Evolutionary conservation across 1,140 invertebrate species (phyloP).

Genomic region (Rhizoglyphus robini): DNA sequence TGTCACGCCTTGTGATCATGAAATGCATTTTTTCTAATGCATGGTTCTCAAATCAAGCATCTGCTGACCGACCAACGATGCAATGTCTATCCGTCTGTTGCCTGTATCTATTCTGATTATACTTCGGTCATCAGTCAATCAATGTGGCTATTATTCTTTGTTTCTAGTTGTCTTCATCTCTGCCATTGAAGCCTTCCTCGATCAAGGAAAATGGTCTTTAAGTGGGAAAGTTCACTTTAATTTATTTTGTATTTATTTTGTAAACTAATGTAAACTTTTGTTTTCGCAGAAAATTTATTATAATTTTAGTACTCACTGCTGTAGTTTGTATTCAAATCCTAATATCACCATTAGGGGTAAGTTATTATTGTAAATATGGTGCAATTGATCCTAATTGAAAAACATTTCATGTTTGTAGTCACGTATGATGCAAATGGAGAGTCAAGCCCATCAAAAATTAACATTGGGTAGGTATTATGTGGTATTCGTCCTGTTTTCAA

Average conservation of each 20-base stretch:
- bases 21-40: too few species aligned
- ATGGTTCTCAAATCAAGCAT: too few species aligned
- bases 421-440: not conserved
- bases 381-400: not conserved
- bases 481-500: slow-evolving; percentile 33
- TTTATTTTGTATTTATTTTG: not conserved
- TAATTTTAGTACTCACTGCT: slow-evolving; percentile 28
- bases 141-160: too few species aligned
- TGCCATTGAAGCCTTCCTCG: slow-evolving; percentile 20
- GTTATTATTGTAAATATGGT: slow-evolving; percentile 27
- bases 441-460: slow-evolving; percentile 22
- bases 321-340: slow-evolving; percentile 30
- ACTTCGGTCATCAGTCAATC: too few species aligned
- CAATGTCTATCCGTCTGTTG: too few species aligned
- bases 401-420: slow-evolving; percentile 3
- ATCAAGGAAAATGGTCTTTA: slow-evolving; percentile 30
- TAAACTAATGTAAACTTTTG: not conserved
- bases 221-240: slow-evolving; percentile 24
- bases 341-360: slow-evolving; percentile 29
- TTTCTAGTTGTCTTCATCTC: too few species aligned
- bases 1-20: too few species aligned
- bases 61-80: too few species aligned
- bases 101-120: too few species aligned
- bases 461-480: slow-evolving; percentile 30
- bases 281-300: slow-evolving; percentile 22